A percentile compares a stretch with the other conserved stretches of the same genome.
These are phyloP conservation scores for Corythucha ciliata DNA, from an alignment of 2,888 invertebrate genomes.

Conservation along the genomic window DNA sequence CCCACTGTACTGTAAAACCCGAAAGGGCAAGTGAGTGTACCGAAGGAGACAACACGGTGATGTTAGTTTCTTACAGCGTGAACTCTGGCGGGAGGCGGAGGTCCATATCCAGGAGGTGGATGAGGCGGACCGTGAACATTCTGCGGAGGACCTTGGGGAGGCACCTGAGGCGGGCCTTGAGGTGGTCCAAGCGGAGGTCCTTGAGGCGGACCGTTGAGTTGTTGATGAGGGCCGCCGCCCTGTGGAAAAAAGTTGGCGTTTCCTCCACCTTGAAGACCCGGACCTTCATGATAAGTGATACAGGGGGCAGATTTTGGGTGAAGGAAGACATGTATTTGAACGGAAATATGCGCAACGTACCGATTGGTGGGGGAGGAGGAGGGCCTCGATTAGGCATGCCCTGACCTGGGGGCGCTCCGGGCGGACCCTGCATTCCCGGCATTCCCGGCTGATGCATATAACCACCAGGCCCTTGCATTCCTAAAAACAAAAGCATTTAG, in stretches of 20 bases:
- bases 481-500: constrained; percentile 33
- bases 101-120: constrained; percentile 35
- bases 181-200: constrained; percentile 49
- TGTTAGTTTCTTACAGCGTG: constrained; percentile 23
- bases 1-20: constrained; percentile 29
- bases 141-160: constrained; percentile 32
- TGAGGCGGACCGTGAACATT: constrained; percentile 47
- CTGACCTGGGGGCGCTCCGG: constrained; percentile 45
- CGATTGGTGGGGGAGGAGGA: constrained; percentile 53
- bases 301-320: constrained; percentile 41
- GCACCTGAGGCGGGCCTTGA: constrained; percentile 46
- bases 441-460: constrained; percentile 25
- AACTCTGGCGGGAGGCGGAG: constrained; percentile 30
- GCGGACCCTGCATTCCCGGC: constrained; percentile 42
- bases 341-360: background rate
- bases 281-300: constrained; percentile 45
- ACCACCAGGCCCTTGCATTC: constrained; percentile 44
- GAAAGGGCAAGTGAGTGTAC: background rate
- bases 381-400: constrained; percentile 51
- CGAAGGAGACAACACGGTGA: constrained; percentile 19
- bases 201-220: constrained; percentile 55
- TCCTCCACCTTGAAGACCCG: constrained; percentile 55
- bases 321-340: constrained; percentile 10
- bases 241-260: constrained; percentile 51
- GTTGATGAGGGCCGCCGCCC: constrained; percentile 53